Evolutionary conservation across 2,888 invertebrate genomes (phyloP), one percentile per base, ranked within the genome.

Genomic region (Dromius quadrimaculatus): DNA sequence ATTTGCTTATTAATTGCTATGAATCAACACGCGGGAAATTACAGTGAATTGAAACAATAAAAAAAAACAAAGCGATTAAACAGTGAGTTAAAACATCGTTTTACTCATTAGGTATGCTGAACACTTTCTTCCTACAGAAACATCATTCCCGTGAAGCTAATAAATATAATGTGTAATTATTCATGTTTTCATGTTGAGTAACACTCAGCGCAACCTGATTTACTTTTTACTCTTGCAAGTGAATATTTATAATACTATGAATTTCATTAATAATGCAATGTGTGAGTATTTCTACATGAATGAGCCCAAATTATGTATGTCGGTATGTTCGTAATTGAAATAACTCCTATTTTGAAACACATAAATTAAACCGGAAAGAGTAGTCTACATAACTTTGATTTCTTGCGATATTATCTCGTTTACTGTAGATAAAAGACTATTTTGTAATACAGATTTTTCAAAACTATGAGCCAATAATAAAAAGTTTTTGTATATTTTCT

Each of bases 131-230:
- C 13, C 13, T 23, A 54, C 11, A 59, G 36, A 59, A 59, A 59
- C 17, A 36, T 59, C 36, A 19, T 8, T 59, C 9, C 59, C 17
- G 4, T n/a, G 5, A 59, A 15, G 19, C n/a, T 15, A 15, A 17
- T 47, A 64, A 64, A 64, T 64, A 47, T 47, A 64, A 64, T 32
- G 64, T 64, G 34, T 47, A 64, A 64, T 64, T 62, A 43, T 20
- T 59, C 36, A 36, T 19, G 36, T 59, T 59, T 59, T 59, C 59
- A 23, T 34, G 34, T 64, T 64, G 47, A 47, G 47, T 64, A 64
- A 64, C 64, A 47, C 47, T 64, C 64, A 45, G 47, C 23, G 64
- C 19, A 23, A 64, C 64, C 64, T 47, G 19, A 47, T 45, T 64
- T 64, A 47, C 45, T 64, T 64, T 64, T 64, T 64, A 47, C 19